Evolutionary conservation across 2,797 vertebrate genomes (phyloP), one percentile per base, ranked within the genome.

Genomic region (Garrulus glandarius): DNA sequence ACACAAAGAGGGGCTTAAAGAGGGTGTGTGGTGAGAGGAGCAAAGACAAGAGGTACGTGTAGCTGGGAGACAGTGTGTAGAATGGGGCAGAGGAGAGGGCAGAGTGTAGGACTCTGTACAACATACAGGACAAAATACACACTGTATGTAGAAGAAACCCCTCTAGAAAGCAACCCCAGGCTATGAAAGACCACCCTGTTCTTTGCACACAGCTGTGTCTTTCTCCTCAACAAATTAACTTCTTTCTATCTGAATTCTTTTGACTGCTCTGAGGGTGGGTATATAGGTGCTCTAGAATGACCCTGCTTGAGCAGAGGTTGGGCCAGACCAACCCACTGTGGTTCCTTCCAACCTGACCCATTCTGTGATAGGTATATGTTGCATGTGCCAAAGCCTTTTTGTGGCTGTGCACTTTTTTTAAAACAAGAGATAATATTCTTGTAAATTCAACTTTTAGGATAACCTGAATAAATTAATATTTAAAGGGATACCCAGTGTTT

Each of bases 31-130:
- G 24, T 37, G 53, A 46, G 34, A 56, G 60, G 15, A 83, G 14
- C 46, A 46, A 65, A 46, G 56, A 22, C 5, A 7, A 60, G 47
- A 72, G 49, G 34, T 47, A 37, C 0, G 0, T 63, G 30, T 5
- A 3, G 18, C 11, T 55, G 30, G 56, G 41, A 84, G 70, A 15
- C 2, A 6, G 29, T 10, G 26, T 30, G 26, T 39, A 29, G 65
- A 53, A 84, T 43, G 44, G 5, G 16, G 41, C 46, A 67, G 65
- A 69, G 64, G 57, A 68, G 7, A 13, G 34, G n/a, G 16, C 27
- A 76, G 64, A 85, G 12, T 29, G 36, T 34, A 52, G 37, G 16
- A 39, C 39, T 68, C n/a, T 36, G 19, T 36, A 43, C 34, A 32
- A 81, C 77, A 32, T 46, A 53, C 18, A 32, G 61, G 53, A 41